A percentile compares a stretch with the other conserved stretches of the same genome.
These are phyloP conservation scores for Myoxocephalus aenaeus DNA, from an alignment of 2,797 vertebrate species.

Conservation along the genomic window DNA sequence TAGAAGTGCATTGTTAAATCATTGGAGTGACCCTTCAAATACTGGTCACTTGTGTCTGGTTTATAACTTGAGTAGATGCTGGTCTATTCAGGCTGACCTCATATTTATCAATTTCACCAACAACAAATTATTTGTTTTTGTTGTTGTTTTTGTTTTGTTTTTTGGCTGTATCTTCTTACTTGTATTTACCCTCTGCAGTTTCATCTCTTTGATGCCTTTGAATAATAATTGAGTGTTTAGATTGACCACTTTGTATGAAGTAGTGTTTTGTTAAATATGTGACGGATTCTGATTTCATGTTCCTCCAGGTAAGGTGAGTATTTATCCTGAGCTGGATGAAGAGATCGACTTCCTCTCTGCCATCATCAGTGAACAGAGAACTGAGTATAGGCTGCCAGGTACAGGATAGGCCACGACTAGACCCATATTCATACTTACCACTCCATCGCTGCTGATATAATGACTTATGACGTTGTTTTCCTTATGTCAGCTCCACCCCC, in stretches of 20 bases:
- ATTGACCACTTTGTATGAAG: too few species aligned
- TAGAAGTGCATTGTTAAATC: not conserved
- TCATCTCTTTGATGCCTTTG: not conserved
- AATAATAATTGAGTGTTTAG: not conserved
- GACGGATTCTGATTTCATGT: slow-evolving; percentile 19
- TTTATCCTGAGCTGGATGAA: slow-evolving; percentile 85
- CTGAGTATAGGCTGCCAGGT: slow-evolving; percentile 75
- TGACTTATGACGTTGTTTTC: not conserved
- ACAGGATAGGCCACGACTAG: slow-evolving; percentile 11
- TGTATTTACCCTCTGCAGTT: not conserved
- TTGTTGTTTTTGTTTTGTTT: not conserved
- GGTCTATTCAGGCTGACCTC: too few species aligned
- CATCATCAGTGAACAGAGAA: slow-evolving; percentile 84
- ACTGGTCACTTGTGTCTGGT: too few species aligned
- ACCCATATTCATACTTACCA: not conserved
- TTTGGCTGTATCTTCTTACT: not conserved
- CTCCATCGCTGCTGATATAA: not conserved
- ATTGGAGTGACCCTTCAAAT: too few species aligned
- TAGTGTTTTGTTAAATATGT: not conserved
- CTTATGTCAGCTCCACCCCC: slow-evolving; percentile 42
- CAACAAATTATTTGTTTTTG: too few species aligned
- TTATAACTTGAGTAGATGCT: too few species aligned
- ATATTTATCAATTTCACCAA: too few species aligned
- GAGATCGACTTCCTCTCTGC: slow-evolving; percentile 91
- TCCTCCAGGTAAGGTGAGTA: slow-evolving; percentile 62